Conservation (phyloP, 2,888 invertebrate genomes). For the Cephus rjabovi region DNA sequence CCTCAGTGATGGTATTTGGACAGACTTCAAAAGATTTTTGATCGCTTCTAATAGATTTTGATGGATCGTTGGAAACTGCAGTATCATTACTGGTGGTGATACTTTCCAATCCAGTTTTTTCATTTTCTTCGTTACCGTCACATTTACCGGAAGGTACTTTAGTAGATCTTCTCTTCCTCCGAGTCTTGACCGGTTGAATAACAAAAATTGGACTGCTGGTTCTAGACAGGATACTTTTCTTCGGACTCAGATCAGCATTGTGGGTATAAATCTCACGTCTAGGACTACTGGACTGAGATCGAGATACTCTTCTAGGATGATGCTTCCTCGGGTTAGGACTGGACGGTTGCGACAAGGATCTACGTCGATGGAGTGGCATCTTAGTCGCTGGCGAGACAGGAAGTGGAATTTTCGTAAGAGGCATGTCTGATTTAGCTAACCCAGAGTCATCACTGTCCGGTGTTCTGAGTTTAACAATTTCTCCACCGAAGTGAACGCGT, state of each 20-base stretch:
- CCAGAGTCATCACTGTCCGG: slow-evolving; percentile 81
- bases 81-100: slow-evolving; percentile 11
- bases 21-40: background rate
- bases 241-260: slow-evolving; percentile 57
- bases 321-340: slow-evolving; percentile 36
- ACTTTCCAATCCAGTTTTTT: background rate
- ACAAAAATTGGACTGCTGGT: slow-evolving; percentile 28
- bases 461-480: slow-evolving; percentile 85
- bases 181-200: background rate
- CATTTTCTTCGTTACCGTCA: background rate
- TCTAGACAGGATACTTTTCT: slow-evolving; percentile 56
- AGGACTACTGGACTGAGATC: slow-evolving; percentile 51
- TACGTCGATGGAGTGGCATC: slow-evolving; percentile 48
- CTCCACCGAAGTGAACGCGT: slow-evolving; percentile 88
- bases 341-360: slow-evolving; percentile 21
- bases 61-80: slow-evolving; percentile 12
- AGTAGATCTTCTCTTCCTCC: slow-evolving; percentile 13
- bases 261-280: slow-evolving; percentile 53
- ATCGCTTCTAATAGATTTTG: background rate
- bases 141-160: background rate
- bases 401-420: slow-evolving; percentile 66
- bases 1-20: background rate
- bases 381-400: slow-evolving; percentile 65
- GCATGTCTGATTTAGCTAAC: slow-evolving; percentile 29
- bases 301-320: slow-evolving; percentile 28